Conservation (phyloP, 2,113 vertebrate genomes). For the Stigmatopora argus region DNA sequence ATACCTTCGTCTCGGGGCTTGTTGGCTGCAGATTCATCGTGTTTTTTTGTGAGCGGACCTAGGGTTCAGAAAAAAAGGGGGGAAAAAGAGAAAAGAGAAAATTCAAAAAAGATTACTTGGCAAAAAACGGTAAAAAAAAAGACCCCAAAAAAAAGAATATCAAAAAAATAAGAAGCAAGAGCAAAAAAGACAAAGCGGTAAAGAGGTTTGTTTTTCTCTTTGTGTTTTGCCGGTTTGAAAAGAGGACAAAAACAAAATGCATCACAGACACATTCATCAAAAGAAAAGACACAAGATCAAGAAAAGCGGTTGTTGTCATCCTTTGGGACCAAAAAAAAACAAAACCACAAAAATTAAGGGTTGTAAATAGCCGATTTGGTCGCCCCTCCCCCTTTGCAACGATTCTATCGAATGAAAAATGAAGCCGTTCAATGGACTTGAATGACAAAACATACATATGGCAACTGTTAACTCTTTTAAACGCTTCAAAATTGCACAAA, state of each 20-base stretch:
- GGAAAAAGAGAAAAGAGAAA: constrained; percentile 81
- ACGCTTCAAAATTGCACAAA: no score
- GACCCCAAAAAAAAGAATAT: constrained; percentile 64
- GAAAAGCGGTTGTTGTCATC: constrained; percentile 45
- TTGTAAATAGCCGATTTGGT: no score
- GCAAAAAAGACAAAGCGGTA: constrained; percentile 77
- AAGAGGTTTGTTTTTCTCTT: constrained; percentile 46
- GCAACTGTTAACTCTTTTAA: no score
- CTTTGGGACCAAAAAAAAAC: not conserved
- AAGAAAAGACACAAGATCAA: constrained; percentile 78
- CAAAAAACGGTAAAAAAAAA: constrained; percentile 76
- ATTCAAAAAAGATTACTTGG: constrained; percentile 84
- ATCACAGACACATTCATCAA: constrained; percentile 75
- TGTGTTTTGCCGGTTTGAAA: constrained; percentile 51
- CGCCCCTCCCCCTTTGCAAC: no score
- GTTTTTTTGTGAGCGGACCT: constrained; percentile 96
- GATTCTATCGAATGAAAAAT: no score
- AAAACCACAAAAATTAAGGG: no score
- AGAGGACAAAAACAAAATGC: constrained; percentile 73
- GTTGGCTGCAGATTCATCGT: constrained; percentile 81
- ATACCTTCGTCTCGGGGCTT: constrained; percentile 81
- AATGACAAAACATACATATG: no score
- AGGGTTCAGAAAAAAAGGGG: constrained; percentile 90
- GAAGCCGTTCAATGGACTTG: no score
- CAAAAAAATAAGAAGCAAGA: constrained; percentile 73